Conservation (phyloP, 1,140 invertebrate species). For the Lordiphosa clarofinis region DNA sequence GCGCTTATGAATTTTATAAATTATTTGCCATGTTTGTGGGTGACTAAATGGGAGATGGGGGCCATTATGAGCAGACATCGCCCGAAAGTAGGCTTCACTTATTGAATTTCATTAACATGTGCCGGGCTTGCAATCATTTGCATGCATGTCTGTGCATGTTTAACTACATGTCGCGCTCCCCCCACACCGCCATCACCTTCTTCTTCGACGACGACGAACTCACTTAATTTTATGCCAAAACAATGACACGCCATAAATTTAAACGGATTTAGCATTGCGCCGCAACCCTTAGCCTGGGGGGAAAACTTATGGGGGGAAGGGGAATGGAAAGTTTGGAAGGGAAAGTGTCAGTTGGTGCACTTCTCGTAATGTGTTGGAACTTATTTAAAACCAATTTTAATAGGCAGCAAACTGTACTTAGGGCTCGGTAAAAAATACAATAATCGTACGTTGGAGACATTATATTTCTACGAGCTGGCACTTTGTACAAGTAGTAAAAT, state of each 20-base stretch:
- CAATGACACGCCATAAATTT: conserved; percentile 77
- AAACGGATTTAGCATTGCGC: conserved; percentile 68
- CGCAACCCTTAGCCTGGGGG: conserved; percentile 36
- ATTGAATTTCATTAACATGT: conserved; percentile 68
- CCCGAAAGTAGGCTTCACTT: conserved; percentile 48
- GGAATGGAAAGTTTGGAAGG: no score
- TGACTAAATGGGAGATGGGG: not conserved
- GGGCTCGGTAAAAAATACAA: no score
- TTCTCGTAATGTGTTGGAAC: no score
- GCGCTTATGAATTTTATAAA: conserved; percentile 76
- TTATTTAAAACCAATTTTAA: no score
- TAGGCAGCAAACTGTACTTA: no score
- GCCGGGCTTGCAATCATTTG: conserved; percentile 59
- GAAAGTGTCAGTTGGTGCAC: no score
- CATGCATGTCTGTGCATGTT: conserved; percentile 72
- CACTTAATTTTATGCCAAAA: conserved; percentile 77
- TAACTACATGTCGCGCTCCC: conserved; percentile 37
- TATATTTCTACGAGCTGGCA: no score
- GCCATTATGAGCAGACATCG: conserved; percentile 38
- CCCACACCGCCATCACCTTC: not conserved
- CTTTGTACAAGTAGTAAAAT: no score
- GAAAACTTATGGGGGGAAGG: not conserved
- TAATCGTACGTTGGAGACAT: no score
- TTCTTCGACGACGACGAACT: conserved; percentile 36
- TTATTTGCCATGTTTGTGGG: conserved; percentile 59